phyloP scores from a whole-genome alignment of 2,113 vertebrate genomes.

The Myanophis thanlyinensis region DNA sequence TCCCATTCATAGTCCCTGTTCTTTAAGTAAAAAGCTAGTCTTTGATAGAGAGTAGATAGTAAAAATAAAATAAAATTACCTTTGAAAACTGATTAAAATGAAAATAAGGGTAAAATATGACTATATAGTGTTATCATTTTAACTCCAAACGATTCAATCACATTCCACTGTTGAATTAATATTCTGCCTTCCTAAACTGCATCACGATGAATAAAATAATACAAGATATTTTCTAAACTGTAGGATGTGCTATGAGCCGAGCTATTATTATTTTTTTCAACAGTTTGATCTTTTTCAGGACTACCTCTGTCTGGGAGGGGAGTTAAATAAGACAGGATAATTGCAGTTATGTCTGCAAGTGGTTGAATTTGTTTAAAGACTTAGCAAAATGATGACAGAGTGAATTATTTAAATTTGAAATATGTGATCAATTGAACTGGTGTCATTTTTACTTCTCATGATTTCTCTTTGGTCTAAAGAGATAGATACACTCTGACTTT shows the following conservation, averaged over 20 bases:
- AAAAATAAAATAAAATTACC: too few relatives aligned
- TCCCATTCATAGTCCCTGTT: background rate
- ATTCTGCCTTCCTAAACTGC: background rate
- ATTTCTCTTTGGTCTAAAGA: background rate
- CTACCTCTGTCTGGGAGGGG: background rate
- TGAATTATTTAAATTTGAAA: background rate
- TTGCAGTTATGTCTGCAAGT: background rate
- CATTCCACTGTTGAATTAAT: background rate
- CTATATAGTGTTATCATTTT: background rate
- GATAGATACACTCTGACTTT: background rate
- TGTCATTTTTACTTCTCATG: background rate
- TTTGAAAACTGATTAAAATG: background rate
- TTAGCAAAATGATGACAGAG: background rate
- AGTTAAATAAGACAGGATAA: background rate
- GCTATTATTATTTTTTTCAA: background rate
- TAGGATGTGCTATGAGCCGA: background rate
- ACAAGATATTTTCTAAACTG: background rate
- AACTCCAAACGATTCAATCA: background rate
- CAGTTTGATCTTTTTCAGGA: background rate
- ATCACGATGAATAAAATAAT: background rate
- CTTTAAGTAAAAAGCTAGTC: background rate
- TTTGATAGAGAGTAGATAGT: background rate
- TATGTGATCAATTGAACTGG: background rate
- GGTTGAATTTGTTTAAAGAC: background rate
- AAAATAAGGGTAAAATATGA: background rate